Base-by-base conservation (phyloP, 30 jellyfish, hydroid and myxozoan genomes). In the Aurelia sp. region DNA sequence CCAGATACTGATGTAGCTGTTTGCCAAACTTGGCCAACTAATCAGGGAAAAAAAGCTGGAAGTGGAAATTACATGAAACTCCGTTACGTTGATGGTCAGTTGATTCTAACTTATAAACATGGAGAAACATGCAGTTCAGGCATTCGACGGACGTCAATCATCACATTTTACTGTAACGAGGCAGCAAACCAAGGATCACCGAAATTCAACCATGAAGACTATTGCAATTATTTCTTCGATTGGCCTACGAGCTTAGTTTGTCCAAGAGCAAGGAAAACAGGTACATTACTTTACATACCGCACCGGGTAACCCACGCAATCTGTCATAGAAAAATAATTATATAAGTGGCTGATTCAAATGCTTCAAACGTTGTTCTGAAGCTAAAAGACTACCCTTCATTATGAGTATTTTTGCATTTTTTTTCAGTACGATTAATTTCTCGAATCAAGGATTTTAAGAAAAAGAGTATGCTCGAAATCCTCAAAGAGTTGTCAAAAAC, bases 171-270 rank as follows among this genome's bases (percentile, higher is more conserved):
- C 51, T 90, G 97, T 37, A 58, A 73, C 33, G 78, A 62, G 72
- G 13, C 90, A 30, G 94, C 97, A 5, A 86, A 83, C 13, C 59
- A 6, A n/a, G 96, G 97, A 16, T 6, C 79, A 13, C 97, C 97
- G 31, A 65, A 44, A 19, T 90, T 82, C 75, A 83, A 78, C 62
- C 81, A 74, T 21, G 95, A 90, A 57, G 89, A 76, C 48, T 62
- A 82, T 52, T 90, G 97, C 72, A 82, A 85, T 73, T 90, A 90
- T 74, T 90, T 73, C 75, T 80, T 90, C 50, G 91, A 90, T 53
- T 90, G 97, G 97, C 82, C 86, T 6, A 82, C 97, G 47, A 55
- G 73, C 17, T 31, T 74, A 12, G 97, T 84, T n/a, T 90, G 97
- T 35, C 88, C 84, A 16, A 31, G 82, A 22, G 77, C 95, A 6